phyloP scores from a whole-genome alignment of 2,797 vertebrate genomes.

The Melanotaenia trifasciata region DNA sequence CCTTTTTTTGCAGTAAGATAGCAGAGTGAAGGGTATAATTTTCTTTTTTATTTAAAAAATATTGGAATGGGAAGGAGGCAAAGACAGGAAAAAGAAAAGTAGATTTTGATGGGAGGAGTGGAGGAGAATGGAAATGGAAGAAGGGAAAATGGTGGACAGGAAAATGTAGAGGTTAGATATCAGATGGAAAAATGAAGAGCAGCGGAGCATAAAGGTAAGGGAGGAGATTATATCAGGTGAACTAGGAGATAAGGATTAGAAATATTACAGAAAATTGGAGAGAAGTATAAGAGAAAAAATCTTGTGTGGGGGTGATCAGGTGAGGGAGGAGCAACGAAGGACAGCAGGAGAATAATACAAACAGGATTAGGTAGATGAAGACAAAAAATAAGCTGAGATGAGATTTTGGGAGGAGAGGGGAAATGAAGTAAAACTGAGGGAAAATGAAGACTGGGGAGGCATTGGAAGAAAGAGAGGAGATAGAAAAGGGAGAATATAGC shows the following conservation, averaged over 20 bases:
- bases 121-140: not conserved
- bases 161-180: not conserved
- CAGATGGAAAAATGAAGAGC: not conserved
- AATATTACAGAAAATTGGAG: too few species aligned
- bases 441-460: constrained; percentile 16
- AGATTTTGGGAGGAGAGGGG: constrained; percentile 14
- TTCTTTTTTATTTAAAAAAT: not conserved
- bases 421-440: not conserved
- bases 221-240: not conserved
- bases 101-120: not conserved
- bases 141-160: not conserved
- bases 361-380: constrained; percentile 44
- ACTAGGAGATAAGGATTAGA: not conserved
- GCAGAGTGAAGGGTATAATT: not conserved
- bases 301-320: constrained; percentile 12
- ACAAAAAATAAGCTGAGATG: constrained; percentile 16
- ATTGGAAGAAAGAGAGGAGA: constrained; percentile 35
- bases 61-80: not conserved
- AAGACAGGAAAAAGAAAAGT: not conserved
- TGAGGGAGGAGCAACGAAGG: constrained; percentile 2
- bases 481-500: constrained; percentile 18
- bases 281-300: not conserved
- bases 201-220: not conserved
- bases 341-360: constrained; percentile 16
- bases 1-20: too few species aligned